Evolutionary conservation across 2,113 vertebrate species (phyloP), one percentile per base, ranked within the genome.

Genomic region (Tapirus terrestris): DNA sequence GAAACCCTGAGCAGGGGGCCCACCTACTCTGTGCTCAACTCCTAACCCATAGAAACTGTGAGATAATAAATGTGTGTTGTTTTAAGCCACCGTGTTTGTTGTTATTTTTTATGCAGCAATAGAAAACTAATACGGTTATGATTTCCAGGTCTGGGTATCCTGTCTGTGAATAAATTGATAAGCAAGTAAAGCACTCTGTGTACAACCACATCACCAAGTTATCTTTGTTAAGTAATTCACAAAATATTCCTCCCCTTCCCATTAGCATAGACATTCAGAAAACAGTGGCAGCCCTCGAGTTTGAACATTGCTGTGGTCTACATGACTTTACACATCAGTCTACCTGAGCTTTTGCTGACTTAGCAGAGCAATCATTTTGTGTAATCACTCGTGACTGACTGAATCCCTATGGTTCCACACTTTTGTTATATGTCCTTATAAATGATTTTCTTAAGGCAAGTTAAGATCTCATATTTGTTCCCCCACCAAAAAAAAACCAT

Each of bases 321-420:
- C 6, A 16, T 31, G 67, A 21, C 29, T 31, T 81, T 53, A 61
- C 27, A 81, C 8, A 67, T 87, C 9, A 92, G 16, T 23, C 80
- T 51, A 33, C 5, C 5, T 70, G 58, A 84, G 79, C 2, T 60
- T 75, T 76, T 63, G 43, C 29, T 70, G 77, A 68, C 36, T 65
- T 95, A 76, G 39, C n/a, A 56, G 70, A 95, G 27, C 25, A 84
- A 29, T 72, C 29, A 58, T n/a, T 84, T 95, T 91, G 33, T 91
- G 23, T 67, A 84, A 87, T 53, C 77, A 75, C 33, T 53, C 73
- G 58, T 48, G 33, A 39, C 11, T 80, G 8, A 96, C 3, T 67
- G 43, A 82, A 65, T 53, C 21, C 29, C 31, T 36, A 1, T 16
- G 82, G 33, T 86, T 31, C 2, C 29, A 79, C 8, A 72, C 25